A percentile compares a stretch with the other conserved stretches of the same genome.
Evolutionary conservation across 2,888 invertebrate genomes (phyloP).

Genomic region (Morinoia aosen): DNA sequence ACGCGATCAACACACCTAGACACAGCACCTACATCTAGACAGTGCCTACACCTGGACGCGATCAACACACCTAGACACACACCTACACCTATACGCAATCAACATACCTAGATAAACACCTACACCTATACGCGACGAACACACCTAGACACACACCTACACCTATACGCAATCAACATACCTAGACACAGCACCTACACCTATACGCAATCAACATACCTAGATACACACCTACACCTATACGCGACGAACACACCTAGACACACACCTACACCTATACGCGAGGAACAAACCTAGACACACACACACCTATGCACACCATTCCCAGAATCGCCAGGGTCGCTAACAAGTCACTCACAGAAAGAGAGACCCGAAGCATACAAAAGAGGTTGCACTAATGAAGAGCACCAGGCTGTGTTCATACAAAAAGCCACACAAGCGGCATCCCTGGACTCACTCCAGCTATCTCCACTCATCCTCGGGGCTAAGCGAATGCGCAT

Average conservation of each 20-base stretch:
- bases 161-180: neutral
- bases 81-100: neutral
- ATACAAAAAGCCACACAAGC: neutral
- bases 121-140: too few species aligned
- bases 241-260: neutral
- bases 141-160: neutral
- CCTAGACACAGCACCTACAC: neutral
- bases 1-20: too few species aligned
- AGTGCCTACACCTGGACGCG: too few species aligned
- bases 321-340: neutral
- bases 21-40: neutral
- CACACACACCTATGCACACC: neutral
- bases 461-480: constrained; percentile 19
- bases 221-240: neutral
- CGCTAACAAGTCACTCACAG: neutral
- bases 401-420: neutral
- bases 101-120: neutral
- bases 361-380: neutral
- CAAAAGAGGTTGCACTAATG: neutral
- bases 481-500: constrained; percentile 38
- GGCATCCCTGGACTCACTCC: neutral
- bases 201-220: neutral
- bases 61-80: neutral
- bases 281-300: neutral
- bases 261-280: too few species aligned